These are phyloP conservation scores for Sarcophaga subvicina DNA, from an alignment of 2,888 invertebrate genomes.

Conservation along the genomic window DNA sequence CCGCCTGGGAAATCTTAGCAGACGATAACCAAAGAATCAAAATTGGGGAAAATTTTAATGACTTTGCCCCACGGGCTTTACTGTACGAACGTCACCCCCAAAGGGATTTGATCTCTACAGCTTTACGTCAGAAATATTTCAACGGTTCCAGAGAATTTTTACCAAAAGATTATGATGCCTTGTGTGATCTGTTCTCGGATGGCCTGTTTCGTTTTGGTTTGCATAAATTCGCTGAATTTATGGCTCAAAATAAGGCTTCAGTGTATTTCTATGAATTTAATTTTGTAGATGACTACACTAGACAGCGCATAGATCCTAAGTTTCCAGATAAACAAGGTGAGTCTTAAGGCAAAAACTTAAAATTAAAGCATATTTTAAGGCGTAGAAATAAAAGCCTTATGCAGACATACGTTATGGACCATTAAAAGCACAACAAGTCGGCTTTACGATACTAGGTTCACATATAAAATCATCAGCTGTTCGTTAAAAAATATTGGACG, in stretches of 20 bases:
- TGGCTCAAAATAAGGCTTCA: slow-evolving; percentile 77
- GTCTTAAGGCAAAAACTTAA: background rate
- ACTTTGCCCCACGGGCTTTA: slow-evolving; percentile 83
- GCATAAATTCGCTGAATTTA: slow-evolving; percentile 82
- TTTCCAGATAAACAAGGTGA: slow-evolving; percentile 51
- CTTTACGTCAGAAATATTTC: slow-evolving; percentile 62
- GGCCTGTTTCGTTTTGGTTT: slow-evolving; percentile 82
- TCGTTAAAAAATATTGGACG: too few species aligned
- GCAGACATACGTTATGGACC: background rate
- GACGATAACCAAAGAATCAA: slow-evolving; percentile 70
- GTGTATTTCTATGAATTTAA: slow-evolving; percentile 64
- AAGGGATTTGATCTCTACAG: slow-evolving; percentile 51
- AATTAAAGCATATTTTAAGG: background rate
- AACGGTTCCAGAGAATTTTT: slow-evolving; percentile 51
- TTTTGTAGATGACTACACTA: slow-evolving; percentile 63
- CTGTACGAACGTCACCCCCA: slow-evolving; percentile 79
- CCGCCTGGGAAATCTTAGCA: slow-evolving; percentile 79
- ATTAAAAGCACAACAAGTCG: background rate
- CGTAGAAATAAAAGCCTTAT: background rate
- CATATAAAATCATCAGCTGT: too few species aligned
- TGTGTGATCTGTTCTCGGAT: slow-evolving; percentile 82
- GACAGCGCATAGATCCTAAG: background rate
- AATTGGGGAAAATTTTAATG: slow-evolving; percentile 82
- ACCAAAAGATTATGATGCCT: slow-evolving; percentile 50
- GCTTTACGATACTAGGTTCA: background rate